Evolutionary conservation across 2,797 vertebrate genomes (phyloP).

Genomic region (Enteromius unitaeniatus): DNA sequence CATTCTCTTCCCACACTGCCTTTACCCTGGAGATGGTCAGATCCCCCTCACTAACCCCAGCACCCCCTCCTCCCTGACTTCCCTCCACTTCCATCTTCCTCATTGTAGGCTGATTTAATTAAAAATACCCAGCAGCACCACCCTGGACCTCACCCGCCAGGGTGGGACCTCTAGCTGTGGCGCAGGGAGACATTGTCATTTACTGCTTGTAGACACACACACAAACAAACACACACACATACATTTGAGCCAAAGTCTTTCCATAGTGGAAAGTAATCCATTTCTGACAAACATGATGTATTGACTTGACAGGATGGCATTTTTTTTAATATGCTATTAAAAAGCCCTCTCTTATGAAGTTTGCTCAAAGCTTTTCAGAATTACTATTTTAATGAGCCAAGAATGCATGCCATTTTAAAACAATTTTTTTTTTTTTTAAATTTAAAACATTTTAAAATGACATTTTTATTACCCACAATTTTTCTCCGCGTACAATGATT

Average conservation of each 20-base stretch:
- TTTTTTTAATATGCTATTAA: not conserved
- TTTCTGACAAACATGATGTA: constrained; percentile 19
- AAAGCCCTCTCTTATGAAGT: not conserved
- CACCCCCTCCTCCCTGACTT: constrained; percentile 29
- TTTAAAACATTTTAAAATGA: not conserved
- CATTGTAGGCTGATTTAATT: constrained; percentile 87
- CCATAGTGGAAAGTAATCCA: not conserved
- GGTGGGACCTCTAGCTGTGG: constrained; percentile 84
- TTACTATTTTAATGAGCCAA: not conserved
- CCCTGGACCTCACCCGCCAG: constrained; percentile 83
- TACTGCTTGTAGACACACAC: constrained; percentile 54
- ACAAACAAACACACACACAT: constrained; percentile 9
- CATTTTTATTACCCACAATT: not conserved
- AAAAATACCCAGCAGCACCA: constrained; percentile 75
- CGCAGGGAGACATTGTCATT: constrained; percentile 77
- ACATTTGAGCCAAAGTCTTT: not conserved
- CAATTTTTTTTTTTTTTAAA: too few species aligned
- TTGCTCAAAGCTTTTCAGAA: not conserved
- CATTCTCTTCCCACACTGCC: constrained; percentile 96
- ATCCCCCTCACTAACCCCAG: constrained; percentile 53
- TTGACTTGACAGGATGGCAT: not conserved
- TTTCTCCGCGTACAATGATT: not conserved
- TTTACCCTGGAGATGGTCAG: constrained; percentile 90
- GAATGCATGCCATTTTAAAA: not conserved
- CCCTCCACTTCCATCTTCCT: constrained; percentile 59